A percentile compares a stretch with the other conserved stretches of the same genome.
Evolutionary conservation across 2,888 invertebrate genomes (phyloP).

Genomic region (Xestia ashworthii): DNA sequence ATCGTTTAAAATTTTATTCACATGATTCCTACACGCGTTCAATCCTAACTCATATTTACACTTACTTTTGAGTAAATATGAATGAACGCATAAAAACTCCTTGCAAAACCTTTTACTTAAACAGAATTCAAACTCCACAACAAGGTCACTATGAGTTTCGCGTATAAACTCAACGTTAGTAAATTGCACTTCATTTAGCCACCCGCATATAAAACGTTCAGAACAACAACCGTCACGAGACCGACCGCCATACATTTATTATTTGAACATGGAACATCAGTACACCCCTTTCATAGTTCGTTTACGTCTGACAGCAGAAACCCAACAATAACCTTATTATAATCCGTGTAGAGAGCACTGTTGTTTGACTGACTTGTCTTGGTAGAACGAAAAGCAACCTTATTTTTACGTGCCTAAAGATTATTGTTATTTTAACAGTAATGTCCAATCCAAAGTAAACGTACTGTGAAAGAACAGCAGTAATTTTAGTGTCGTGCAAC

Average conservation of each 20-base stretch:
- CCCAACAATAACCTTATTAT: not conserved
- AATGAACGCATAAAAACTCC: not conserved
- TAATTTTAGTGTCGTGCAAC: constrained; percentile 53
- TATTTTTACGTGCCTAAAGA: not conserved
- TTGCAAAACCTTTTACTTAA: not conserved
- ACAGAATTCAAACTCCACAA: constrained; percentile 18
- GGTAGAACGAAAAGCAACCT: not conserved
- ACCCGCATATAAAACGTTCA: constrained; percentile 43
- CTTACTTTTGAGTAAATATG: no score
- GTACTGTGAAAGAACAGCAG: constrained; percentile 1
- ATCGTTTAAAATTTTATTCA: not conserved
- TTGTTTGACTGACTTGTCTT: not conserved
- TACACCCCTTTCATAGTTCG: not conserved
- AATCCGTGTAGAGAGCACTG: not conserved
- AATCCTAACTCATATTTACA: not conserved
- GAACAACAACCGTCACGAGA: constrained; percentile 46
- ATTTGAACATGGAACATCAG: constrained; percentile 33
- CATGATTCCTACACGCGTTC: not conserved
- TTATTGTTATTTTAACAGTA: not conserved
- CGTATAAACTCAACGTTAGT: constrained; percentile 26
- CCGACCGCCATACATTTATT: constrained; percentile 26
- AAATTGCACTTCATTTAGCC: constrained; percentile 58
- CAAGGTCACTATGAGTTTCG: constrained; percentile 32
- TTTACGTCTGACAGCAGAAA: not conserved
- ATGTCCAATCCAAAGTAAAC: not conserved